Percentiles rank a stretch among this genome's conserved stretches.
phyloP scores from a whole-genome alignment of 92 coral and sea anemone species.

The Desmophyllum pertusum region DNA sequence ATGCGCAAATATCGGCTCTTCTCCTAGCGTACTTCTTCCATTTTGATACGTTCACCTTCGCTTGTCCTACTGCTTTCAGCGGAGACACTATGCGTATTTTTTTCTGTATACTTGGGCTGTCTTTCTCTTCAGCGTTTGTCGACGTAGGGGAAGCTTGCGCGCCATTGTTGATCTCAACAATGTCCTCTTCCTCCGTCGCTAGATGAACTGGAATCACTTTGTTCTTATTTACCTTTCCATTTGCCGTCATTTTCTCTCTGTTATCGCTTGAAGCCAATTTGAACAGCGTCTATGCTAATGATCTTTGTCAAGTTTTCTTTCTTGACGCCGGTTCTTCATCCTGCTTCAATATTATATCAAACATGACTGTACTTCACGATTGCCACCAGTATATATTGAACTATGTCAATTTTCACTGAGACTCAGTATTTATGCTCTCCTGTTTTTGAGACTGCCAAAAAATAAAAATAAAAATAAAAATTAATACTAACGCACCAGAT shows the following conservation, averaged over 20 bases:
- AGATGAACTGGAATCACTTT: constrained; percentile 68
- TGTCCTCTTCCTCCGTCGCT: constrained; percentile 17
- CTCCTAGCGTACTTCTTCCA: constrained; percentile 77
- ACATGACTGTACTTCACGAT: not conserved
- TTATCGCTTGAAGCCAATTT: constrained; percentile 22
- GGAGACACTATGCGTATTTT: constrained; percentile 64
- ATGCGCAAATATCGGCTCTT: constrained; percentile 37
- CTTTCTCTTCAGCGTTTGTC: constrained; percentile 33
- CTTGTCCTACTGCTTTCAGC: constrained; percentile 60
- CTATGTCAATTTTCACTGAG: constrained; percentile 3
- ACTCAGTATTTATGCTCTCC: not conserved
- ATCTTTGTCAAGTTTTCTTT: not conserved
- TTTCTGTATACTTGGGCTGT: constrained; percentile 16
- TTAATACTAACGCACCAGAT: not conserved
- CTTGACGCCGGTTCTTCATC: not conserved
- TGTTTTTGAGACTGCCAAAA: constrained; percentile 2
- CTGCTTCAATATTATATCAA: not conserved
- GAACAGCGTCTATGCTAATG: constrained; percentile 26
- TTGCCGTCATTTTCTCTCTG: constrained; percentile 57
- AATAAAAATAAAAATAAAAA: not conserved
- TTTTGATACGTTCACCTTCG: constrained; percentile 75
- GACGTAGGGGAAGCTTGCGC: constrained; percentile 3
- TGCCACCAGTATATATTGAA: constrained; percentile 27
- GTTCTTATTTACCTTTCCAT: constrained; percentile 74
- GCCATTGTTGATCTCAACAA: constrained; percentile 11